A percentile compares a stretch with the other conserved stretches of the same genome.
Evolutionary conservation across 2,888 invertebrate genomes (phyloP).

Genomic region (Drosophila diplacantha): DNA sequence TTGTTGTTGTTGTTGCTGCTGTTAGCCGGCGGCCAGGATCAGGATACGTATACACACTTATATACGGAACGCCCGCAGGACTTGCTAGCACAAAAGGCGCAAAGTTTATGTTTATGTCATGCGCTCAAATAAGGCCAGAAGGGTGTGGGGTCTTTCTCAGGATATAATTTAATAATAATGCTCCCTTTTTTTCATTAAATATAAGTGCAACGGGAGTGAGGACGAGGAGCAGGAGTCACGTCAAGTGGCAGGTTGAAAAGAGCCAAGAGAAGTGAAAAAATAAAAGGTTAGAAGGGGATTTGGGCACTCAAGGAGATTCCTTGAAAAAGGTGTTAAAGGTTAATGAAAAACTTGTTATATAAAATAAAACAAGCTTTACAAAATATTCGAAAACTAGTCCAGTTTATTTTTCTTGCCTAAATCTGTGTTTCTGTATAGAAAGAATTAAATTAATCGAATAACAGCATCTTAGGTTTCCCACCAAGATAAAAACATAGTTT

Average conservation of each 20-base stretch:
- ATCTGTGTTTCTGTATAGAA: neutral
- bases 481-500: too few relatives aligned
- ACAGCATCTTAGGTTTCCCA: too few relatives aligned
- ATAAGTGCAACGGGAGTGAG: conserved; percentile 46
- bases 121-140: conserved; percentile 31
- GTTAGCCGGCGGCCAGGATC: conserved; percentile 63
- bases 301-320: neutral
- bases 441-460: too few relatives aligned
- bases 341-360: neutral
- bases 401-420: too few relatives aligned
- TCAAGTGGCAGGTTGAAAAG: conserved; percentile 31
- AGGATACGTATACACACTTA: conserved; percentile 47
- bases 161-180: conserved; percentile 66
- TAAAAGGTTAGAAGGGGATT: conserved; percentile 1
- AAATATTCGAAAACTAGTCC: neutral
- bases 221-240: neutral
- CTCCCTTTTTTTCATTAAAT: conserved; percentile 62
- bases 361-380: neutral
- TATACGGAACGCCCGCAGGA: conserved; percentile 49
- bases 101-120: conserved; percentile 72
- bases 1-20: conserved; percentile 23
- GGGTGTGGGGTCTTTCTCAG: conserved; percentile 16
- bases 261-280: neutral
- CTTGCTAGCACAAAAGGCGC: conserved; percentile 62
- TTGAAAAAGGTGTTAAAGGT: neutral